These are phyloP conservation scores for Amia ocellicauda DNA, from an alignment of 2,113 vertebrate genomes.

Conservation along the genomic window DNA sequence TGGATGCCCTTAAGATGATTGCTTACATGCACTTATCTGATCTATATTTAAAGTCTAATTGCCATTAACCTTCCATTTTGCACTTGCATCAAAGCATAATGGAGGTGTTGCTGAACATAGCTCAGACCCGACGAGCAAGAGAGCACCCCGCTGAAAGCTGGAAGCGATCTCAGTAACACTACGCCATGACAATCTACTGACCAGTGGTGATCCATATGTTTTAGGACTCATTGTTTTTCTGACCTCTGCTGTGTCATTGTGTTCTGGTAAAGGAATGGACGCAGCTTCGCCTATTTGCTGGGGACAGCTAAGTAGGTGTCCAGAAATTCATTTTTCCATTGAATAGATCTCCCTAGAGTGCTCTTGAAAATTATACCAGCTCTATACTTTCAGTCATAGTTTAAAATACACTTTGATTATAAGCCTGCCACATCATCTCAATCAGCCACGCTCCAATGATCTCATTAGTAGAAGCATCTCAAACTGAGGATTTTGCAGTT, in stretches of 20 bases:
- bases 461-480: constrained; percentile 9
- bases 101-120: background rate
- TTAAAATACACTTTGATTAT: constrained; percentile 33
- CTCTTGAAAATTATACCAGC: constrained; percentile 26
- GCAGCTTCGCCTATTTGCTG: too few species aligned
- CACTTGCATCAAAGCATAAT: constrained; percentile 26
- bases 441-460: constrained; percentile 16
- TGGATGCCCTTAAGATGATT: constrained; percentile 37
- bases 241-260: background rate
- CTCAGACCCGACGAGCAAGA: constrained; percentile 20
- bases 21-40: constrained; percentile 38
- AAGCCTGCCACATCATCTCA: constrained; percentile 16
- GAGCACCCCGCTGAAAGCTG: too few species aligned
- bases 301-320: too few species aligned
- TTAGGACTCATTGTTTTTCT: background rate
- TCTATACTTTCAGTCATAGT: constrained; percentile 19
- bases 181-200: too few species aligned
- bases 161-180: too few species aligned
- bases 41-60: constrained; percentile 49
- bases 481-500: background rate
- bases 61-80: constrained; percentile 38
- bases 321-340: background rate
- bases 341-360: background rate
- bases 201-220: background rate
- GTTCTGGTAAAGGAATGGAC: background rate